phyloP scores from a whole-genome alignment of 2,113 vertebrate genomes.

The Tyrannus savana region DNA sequence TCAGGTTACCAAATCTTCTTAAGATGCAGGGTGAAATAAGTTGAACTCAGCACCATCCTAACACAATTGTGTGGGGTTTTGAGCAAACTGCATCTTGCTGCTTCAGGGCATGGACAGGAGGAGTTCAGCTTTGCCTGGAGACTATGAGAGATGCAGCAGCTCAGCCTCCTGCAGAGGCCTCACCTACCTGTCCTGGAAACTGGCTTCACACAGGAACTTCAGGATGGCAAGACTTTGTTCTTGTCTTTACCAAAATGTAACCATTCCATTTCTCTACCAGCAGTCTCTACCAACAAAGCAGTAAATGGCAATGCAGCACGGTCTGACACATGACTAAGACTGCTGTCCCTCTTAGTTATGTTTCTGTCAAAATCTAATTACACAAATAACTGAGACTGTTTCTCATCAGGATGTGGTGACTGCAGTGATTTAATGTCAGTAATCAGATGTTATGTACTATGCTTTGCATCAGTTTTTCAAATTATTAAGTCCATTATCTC shows the following conservation, averaged over 20 bases:
- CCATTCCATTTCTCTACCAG: neutral
- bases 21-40: neutral
- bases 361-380: conserved; percentile 15
- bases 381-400: neutral
- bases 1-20: neutral
- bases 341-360: neutral
- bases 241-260: neutral
- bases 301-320: neutral
- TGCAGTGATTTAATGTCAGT: neutral
- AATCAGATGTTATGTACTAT: neutral
- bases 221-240: neutral
- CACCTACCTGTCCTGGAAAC: neutral
- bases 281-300: neutral
- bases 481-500: neutral
- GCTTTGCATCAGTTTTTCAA: neutral
- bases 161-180: neutral
- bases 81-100: neutral
- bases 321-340: neutral
- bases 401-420: neutral
- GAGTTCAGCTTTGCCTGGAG: neutral
- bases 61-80: neutral
- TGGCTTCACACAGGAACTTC: neutral
- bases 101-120: fast-evolving
- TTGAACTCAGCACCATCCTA: neutral
- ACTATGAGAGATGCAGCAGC: neutral